These are phyloP conservation scores for Dysmachus trigonus DNA, from an alignment of 2,888 invertebrate genomes.

Conservation along the genomic window DNA sequence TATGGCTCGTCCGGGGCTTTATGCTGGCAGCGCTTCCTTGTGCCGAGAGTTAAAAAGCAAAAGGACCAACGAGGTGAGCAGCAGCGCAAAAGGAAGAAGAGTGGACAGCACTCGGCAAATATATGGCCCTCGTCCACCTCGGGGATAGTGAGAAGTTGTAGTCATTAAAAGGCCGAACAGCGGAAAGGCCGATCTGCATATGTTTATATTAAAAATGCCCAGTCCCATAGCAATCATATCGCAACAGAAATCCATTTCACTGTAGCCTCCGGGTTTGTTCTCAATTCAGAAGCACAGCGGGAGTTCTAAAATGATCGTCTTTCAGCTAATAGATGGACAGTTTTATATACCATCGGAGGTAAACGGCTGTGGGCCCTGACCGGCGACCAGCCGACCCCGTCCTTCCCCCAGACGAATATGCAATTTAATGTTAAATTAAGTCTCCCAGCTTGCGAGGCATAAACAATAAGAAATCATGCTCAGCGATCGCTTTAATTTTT, in stretches of 20 bases:
- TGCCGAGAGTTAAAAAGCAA: not conserved
- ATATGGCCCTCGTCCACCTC: conserved; percentile 32
- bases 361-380: conserved; percentile 17
- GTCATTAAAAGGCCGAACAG: conserved; percentile 36
- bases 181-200: conserved; percentile 42
- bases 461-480: conserved; percentile 40
- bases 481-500: conserved; percentile 6
- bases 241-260: conserved; percentile 65
- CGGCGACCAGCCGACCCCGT: not conserved
- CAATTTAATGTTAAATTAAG: conserved; percentile 42
- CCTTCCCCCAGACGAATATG: conserved; percentile 25
- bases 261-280: conserved; percentile 77
- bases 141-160: conserved; percentile 39
- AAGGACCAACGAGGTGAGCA: not conserved
- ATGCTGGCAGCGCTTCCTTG: conserved; percentile 17
- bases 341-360: conserved; percentile 49
- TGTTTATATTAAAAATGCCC: conserved; percentile 38
- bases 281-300: conserved; percentile 79
- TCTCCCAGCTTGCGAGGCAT: conserved; percentile 35
- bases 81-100: not conserved
- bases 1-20: not conserved
- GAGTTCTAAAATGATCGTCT: conserved; percentile 67
- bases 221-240: conserved; percentile 13
- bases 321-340: conserved; percentile 57
- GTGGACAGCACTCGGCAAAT: conserved; percentile 1